Evolutionary conservation across 1,140 invertebrate species (phyloP).

Genomic region (Pseudomyrmex concolor): DNA sequence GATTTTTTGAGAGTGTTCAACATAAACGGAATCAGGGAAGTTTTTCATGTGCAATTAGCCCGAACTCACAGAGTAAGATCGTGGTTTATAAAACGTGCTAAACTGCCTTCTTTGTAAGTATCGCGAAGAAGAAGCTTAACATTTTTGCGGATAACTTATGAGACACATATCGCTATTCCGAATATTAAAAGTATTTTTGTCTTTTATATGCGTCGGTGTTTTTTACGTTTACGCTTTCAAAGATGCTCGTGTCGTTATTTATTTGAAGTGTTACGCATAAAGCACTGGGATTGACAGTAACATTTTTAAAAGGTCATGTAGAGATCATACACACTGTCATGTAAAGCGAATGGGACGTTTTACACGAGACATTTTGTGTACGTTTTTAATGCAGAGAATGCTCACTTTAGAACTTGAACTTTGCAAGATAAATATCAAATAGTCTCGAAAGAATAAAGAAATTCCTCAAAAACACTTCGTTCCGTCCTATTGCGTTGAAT

Average conservation of each 20-base stretch:
- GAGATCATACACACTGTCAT: background rate
- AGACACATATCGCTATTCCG: background rate
- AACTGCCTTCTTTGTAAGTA: background rate
- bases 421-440: background rate
- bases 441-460: background rate
- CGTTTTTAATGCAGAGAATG: background rate
- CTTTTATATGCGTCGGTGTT: conserved; percentile 6
- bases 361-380: background rate
- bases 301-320: background rate
- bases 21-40: too few relatives aligned
- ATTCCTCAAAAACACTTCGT: background rate
- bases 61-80: background rate
- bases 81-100: conserved; percentile 10
- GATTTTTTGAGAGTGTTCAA: background rate
- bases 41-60: conserved; percentile 13
- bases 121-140: background rate
- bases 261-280: background rate
- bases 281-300: background rate
- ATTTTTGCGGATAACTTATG: background rate
- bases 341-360: conserved; percentile 3
- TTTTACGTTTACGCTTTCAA: conserved; percentile 1
- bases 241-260: background rate
- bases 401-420: background rate
- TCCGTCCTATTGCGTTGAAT: background rate
- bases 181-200: conserved; percentile 28